Evolutionary conservation across 64 coral and sea anemone species (phyloP).

Genomic region (Stichodactyla helianthus): DNA sequence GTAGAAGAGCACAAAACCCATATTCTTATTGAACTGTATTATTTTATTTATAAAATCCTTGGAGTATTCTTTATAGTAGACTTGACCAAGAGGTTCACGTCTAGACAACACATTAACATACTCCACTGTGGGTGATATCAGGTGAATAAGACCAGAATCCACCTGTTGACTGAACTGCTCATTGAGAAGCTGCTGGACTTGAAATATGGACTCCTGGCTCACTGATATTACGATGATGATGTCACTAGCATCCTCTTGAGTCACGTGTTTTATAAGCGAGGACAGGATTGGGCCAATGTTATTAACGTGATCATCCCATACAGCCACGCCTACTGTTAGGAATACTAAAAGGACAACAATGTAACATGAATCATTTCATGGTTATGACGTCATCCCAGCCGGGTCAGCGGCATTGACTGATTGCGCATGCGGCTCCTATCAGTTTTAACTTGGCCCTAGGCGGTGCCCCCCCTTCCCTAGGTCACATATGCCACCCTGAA

Average conservation of each 20-base stretch:
- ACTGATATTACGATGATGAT: conserved; percentile 25
- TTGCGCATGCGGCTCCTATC: not conserved
- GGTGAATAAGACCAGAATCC: conserved; percentile 32
- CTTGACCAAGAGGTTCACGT: not conserved
- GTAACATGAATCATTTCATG: no score
- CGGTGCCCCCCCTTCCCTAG: no score
- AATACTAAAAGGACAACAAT: conserved; percentile 8
- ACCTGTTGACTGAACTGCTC: conserved; percentile 21
- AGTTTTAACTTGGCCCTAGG: no score
- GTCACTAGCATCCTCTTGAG: conserved; percentile 7
- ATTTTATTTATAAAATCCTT: conserved; percentile 9
- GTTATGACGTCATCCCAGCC: no score
- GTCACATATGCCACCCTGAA: no score
- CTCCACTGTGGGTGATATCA: not conserved
- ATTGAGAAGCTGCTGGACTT: not conserved
- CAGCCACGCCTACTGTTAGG: conserved; percentile 30
- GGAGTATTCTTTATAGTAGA: not conserved
- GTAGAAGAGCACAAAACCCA: conserved; percentile 34
- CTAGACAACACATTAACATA: not conserved
- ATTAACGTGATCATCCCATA: not conserved
- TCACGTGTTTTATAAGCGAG: conserved; percentile 26
- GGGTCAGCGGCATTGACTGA: no score
- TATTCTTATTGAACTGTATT: conserved; percentile 6
- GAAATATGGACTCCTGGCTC: not conserved
- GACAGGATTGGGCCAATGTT: conserved; percentile 27